phyloP scores from a whole-genome alignment of 2,888 invertebrate genomes.

The Malacosoma neustria region DNA sequence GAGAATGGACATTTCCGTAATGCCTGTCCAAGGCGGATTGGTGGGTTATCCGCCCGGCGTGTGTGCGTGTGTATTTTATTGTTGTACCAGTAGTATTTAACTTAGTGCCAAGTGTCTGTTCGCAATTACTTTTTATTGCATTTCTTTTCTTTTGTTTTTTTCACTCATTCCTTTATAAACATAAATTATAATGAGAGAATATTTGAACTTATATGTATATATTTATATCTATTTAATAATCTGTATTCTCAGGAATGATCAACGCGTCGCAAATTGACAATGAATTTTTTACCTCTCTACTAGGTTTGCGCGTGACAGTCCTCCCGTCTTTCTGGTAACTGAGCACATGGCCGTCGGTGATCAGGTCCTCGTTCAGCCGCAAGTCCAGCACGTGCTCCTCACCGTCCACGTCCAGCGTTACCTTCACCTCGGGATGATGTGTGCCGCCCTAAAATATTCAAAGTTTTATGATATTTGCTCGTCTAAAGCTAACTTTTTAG shows the following conservation, averaged over 20 bases:
- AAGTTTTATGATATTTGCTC: too few species aligned
- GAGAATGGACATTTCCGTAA: too few species aligned
- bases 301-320: conserved; percentile 71
- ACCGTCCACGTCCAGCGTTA: conserved; percentile 80
- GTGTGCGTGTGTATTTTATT: too few species aligned
- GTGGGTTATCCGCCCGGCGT: too few species aligned
- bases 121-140: too few species aligned
- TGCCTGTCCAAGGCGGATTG: too few species aligned
- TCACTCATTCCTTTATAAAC: neutral
- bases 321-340: conserved; percentile 73
- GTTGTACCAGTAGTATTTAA: too few species aligned
- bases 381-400: conserved; percentile 81
- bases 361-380: conserved; percentile 81
- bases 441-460: conserved; percentile 39
- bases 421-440: conserved; percentile 65
- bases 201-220: too few species aligned
- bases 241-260: too few species aligned
- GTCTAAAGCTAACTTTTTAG: too few species aligned
- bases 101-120: too few species aligned
- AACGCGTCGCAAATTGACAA: neutral
- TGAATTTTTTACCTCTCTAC: conserved; percentile 52
- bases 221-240: too few species aligned
- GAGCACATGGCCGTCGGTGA: conserved; percentile 80
- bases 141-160: neutral
- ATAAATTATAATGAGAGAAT: neutral